phyloP scores from a whole-genome alignment of 2,888 invertebrate genomes.

The Heliothis peltigera region DNA sequence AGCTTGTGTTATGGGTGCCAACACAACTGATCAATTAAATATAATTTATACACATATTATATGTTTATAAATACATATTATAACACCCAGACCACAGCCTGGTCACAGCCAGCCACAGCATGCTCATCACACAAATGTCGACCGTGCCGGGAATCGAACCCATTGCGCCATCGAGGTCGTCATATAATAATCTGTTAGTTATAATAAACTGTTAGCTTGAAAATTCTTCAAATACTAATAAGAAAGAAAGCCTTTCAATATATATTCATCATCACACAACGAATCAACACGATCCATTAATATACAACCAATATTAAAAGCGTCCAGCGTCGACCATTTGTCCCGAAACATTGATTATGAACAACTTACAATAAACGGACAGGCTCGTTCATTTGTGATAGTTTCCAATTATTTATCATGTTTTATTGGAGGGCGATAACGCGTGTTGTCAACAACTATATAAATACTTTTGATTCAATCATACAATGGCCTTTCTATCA shows the following conservation, averaged over 20 bases:
- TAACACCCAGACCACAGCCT: no score
- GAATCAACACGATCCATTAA: slow-evolving; percentile 24
- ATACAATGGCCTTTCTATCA: neutral
- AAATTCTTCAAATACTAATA: neutral
- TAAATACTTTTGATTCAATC: slow-evolving; percentile 13
- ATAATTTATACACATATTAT: no score
- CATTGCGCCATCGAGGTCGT: no score
- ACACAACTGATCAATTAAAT: no score
- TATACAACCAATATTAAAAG: slow-evolving; percentile 26
- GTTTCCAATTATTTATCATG: slow-evolving; percentile 20
- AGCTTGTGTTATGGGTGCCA: no score
- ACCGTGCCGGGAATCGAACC: no score
- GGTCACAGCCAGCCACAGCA: no score
- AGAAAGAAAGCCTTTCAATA: neutral
- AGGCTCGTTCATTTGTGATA: slow-evolving; percentile 31
- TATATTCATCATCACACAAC: slow-evolving; percentile 12
- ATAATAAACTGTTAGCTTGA: neutral
- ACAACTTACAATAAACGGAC: slow-evolving; percentile 24
- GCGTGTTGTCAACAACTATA: neutral
- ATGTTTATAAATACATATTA: no score
- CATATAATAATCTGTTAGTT: no score
- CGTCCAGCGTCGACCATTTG: neutral
- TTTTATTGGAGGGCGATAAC: slow-evolving; percentile 35
- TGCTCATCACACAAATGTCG: no score
- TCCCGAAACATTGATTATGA: slow-evolving; percentile 25